Percentiles rank a stretch among this genome's conserved stretches.
phyloP scores from a whole-genome alignment of 2,888 invertebrate genomes.

The Liposcelis brunnea region DNA sequence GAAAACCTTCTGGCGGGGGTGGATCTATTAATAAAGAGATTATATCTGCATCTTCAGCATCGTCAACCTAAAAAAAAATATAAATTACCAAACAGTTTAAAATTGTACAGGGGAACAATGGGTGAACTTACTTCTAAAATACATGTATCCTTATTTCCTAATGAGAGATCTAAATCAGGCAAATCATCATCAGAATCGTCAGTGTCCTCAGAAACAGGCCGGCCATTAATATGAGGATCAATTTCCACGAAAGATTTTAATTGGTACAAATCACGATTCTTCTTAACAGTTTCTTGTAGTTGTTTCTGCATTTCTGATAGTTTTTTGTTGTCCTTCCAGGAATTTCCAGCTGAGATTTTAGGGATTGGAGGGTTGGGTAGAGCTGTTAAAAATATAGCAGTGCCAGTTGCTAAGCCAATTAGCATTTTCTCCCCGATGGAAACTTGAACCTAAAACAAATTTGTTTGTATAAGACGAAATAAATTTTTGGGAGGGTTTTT shows the following conservation, averaged over 20 bases:
- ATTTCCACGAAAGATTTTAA: slow-evolving; percentile 28
- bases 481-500: too few species aligned
- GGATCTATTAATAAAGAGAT: slow-evolving; percentile 56
- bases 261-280: slow-evolving; percentile 53
- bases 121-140: slow-evolving; percentile 58
- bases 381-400: slow-evolving; percentile 61
- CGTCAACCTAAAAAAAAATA: slow-evolving; percentile 42
- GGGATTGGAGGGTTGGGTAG: slow-evolving; percentile 60
- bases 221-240: slow-evolving; percentile 22
- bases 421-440: slow-evolving; percentile 76
- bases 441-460: slow-evolving; percentile 38
- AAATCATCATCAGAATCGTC: slow-evolving; percentile 53
- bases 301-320: slow-evolving; percentile 49
- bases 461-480: background rate
- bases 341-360: slow-evolving; percentile 46
- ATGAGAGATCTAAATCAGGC: slow-evolving; percentile 46
- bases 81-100: too few species aligned
- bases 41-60: slow-evolving; percentile 64
- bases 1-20: slow-evolving; percentile 55
- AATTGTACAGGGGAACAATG: background rate
- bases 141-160: slow-evolving; percentile 63
- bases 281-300: slow-evolving; percentile 48
- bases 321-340: slow-evolving; percentile 44
- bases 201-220: slow-evolving; percentile 32
- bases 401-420: slow-evolving; percentile 75